Conservation (phyloP, 1,140 invertebrate genomes). For the Leptinotarsa undecemlineata region DNA sequence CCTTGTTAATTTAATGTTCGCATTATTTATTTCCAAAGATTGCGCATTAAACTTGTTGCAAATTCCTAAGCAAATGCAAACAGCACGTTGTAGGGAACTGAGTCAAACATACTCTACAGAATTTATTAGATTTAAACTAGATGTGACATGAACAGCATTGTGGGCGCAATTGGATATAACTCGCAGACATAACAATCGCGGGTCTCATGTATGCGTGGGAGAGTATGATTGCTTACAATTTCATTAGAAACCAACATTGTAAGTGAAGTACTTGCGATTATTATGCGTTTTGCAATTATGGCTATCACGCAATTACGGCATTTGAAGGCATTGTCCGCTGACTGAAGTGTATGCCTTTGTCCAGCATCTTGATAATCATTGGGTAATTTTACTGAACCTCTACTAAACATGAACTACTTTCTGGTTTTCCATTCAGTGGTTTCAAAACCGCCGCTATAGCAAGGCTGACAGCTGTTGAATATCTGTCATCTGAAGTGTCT, state of each 20-base stretch:
- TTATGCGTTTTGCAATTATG: background rate
- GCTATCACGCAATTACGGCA: background rate
- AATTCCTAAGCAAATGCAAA: background rate
- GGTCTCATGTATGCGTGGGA: background rate
- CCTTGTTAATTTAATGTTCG: too few species aligned
- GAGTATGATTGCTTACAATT: background rate
- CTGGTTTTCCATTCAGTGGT: too few species aligned
- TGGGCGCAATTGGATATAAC: background rate
- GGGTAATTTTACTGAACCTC: too few species aligned
- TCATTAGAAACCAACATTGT: slow-evolving; percentile 3
- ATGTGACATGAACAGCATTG: background rate
- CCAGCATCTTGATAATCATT: too few species aligned
- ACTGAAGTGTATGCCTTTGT: background rate
- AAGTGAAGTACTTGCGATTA: background rate
- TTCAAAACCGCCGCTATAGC: too few species aligned
- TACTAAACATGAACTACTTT: too few species aligned
- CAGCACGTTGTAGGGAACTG: background rate
- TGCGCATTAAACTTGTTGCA: too few species aligned
- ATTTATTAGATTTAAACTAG: background rate
- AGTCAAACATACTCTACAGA: background rate
- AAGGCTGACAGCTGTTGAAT: too few species aligned
- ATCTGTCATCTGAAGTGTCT: too few species aligned
- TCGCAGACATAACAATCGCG: slow-evolving; percentile 7
- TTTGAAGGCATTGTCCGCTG: background rate
- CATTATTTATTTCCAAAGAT: too few species aligned